Evolutionary conservation across 2,888 invertebrate species (phyloP), one percentile per base, ranked within the genome.

Genomic region (Lasius fuliginosus): DNA sequence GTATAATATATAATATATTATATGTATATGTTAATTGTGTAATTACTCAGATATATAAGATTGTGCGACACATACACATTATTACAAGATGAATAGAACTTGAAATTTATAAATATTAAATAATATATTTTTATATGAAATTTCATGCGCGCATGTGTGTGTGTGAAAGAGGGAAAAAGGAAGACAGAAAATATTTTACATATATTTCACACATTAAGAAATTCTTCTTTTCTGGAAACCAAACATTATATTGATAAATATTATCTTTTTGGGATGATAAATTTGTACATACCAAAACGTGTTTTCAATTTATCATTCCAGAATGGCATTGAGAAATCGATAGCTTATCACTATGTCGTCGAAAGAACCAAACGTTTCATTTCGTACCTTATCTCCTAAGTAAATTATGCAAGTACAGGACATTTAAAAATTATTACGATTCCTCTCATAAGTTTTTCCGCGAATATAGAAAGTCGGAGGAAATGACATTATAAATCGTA

Each of bases 271-370:
- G 18, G 3, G 15, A 30, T 6, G 58, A 79, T 60, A 46, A 71
- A 60, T 58, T 9, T 18, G 1, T 73, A 46, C 12, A 56, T 15
- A 15, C 4, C 12, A 30, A 30, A 40, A 40, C n/a, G 40, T 65
- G 5, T 67, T 3, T 42, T 36, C 33, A 58, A 69, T 33, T 71
- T 79, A 79, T 81, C 46, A 36, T 49, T 62, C 6, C 11, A n/a
- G 33, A 69, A 1, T 60, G 79, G 6, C 79, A 73, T 73, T 60
- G 60, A 81, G 18, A 49, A 46, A 77, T 58, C 42, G 77, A 77
- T 58, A 68, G 3, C 58, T 81, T 81, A 81, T 81, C 79, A 33
- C 9, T 40, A n/a, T 12, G n/a, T 46, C 56, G 15, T 69, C 36
- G 0, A 53, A 27, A 36, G 11, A 27, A 79, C 27, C 12, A 18